Base-by-base conservation (phyloP, 2,113 vertebrate genomes). In the Aspidoscelis tigris region DNA sequence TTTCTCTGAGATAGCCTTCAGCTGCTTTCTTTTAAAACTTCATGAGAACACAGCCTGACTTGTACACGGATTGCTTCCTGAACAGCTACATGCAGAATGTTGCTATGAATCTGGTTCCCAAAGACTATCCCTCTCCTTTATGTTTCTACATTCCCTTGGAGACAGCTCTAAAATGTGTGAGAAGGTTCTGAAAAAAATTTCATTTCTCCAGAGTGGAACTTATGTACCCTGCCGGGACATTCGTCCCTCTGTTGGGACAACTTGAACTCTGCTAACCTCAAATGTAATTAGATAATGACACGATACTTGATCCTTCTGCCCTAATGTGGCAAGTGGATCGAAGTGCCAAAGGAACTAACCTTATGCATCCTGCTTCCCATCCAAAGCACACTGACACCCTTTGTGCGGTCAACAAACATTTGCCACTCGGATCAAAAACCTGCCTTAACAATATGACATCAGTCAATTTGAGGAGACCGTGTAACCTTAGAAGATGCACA, bases 221-320 rank as follows among this genome's bases (percentile, higher is more conserved):
- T 55, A 55, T 68, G n/a, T 76, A 50, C n/a, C 61, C 81, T 55
- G 64, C n/a, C 53, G 44, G 64, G 47, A 68, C 66, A 69, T 41
- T 24, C 65, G 71, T 24, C 71, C 44, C 44, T 83, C 44, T 22
- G 44, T 76, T 75, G 47, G 66, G 73, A 83, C 73, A 61, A 72
- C 50, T 53, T 81, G 68, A 72, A 33, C 47, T 76, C 43, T 74
- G 26, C 53, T n/a, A 68, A 83, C 20, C 73, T 53, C 81, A 83
- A 55, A 81, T 81, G 69, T 72, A 81, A 83, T 83, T 76, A 83
- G 73, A 65, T 82, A 82, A 83, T 69, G 73, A 55, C 73, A 76
- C 41, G 73, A 83, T 76, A 76, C 53, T 83, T 70, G 66, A 76
- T 76, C 73, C 73, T 12, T 76, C 61, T 76, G 82, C 33, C 76